These are phyloP conservation scores for Salticus scenicus DNA, from an alignment of 2,888 invertebrate genomes.

Conservation along the genomic window DNA sequence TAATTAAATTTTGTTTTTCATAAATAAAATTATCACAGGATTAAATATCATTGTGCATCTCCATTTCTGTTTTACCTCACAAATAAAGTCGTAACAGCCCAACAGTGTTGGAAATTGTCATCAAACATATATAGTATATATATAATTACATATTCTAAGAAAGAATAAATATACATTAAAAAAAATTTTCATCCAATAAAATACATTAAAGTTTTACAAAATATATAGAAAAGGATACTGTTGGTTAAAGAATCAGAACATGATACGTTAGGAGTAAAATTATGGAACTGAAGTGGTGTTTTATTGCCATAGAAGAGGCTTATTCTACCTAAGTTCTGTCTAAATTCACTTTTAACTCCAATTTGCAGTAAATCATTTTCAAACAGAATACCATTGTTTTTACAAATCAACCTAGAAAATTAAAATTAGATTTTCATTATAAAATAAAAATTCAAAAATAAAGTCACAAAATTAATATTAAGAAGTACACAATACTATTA, in stretches of 20 bases:
- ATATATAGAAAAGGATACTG: slow-evolving; percentile 79
- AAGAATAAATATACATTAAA: neutral
- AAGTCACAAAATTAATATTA: neutral
- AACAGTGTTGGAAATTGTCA: too few relatives aligned
- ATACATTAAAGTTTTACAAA: too few relatives aligned
- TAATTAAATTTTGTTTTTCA: too few relatives aligned
- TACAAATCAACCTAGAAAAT: slow-evolving; percentile 86
- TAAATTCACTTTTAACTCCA: slow-evolving; percentile 97
- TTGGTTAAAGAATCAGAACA: slow-evolving; percentile 85
- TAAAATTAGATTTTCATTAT: neutral
- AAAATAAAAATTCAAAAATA: neutral
- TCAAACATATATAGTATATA: too few relatives aligned
- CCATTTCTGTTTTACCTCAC: too few relatives aligned
- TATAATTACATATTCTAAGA: neutral
- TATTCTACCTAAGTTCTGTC: slow-evolving; percentile 95
- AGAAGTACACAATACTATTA: neutral
- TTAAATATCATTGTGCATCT: too few relatives aligned
- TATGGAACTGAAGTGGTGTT: slow-evolving; percentile 79
- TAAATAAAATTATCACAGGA: too few relatives aligned
- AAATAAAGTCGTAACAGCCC: too few relatives aligned
- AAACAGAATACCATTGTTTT: slow-evolving; percentile 98
- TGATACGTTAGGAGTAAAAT: slow-evolving; percentile 84
- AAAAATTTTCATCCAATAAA: too few relatives aligned
- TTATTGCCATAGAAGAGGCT: slow-evolving; percentile 99
- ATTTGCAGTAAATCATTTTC: slow-evolving; percentile 99